Base-by-base conservation (phyloP, 2,797 vertebrate genomes). In the Chanos chanos region DNA sequence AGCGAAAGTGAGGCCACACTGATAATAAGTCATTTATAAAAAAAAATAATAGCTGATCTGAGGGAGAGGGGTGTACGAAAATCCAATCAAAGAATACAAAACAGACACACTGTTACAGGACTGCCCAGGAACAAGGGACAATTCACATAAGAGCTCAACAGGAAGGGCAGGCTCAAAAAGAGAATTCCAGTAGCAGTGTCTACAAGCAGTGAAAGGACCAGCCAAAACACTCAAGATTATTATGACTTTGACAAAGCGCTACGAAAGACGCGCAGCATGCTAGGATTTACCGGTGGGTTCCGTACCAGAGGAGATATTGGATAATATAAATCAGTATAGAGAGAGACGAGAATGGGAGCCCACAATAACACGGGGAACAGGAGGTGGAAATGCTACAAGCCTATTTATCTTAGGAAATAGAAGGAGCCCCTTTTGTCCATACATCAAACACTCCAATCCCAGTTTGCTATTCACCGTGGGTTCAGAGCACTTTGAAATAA, bases 341-440 rank as follows among this genome's bases (percentile, higher is more conserved):
- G 55, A 45, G 55, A 48, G 55, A 66, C 66, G 58, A 15, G 36
- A 55, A 22, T 21, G 16, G 57, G 44, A 61, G 61, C 21, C 21
- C 34, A 47, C n/a, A n/a, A n/a, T 33, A 43, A 39, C 40, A 58
- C 12, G 49, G 25, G 16, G 2, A 51, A 68, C 45, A 61, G 72
- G 56, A 68, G 59, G 44, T 27, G 55, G 56, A 45, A 47, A 55
- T 50, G 55, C 64, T 58, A 69, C 61, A 52, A 65, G 51, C 56
- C 56, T 68, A 64, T 72, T 61, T 62, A 71, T 61, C 63, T 66
- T 55, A 34, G 56, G 18, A 43, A 50, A 61, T 60, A 64, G 61
- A 64, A 58, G 45, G 40, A 21, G 18, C 22, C 31, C 45, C 59
- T n/a, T n/a, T 54, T 53, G 53, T 63, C 34, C 53, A 41, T 58